Base-by-base conservation (phyloP, 2,113 vertebrate genomes). In the Epinephelus lanceolatus region DNA sequence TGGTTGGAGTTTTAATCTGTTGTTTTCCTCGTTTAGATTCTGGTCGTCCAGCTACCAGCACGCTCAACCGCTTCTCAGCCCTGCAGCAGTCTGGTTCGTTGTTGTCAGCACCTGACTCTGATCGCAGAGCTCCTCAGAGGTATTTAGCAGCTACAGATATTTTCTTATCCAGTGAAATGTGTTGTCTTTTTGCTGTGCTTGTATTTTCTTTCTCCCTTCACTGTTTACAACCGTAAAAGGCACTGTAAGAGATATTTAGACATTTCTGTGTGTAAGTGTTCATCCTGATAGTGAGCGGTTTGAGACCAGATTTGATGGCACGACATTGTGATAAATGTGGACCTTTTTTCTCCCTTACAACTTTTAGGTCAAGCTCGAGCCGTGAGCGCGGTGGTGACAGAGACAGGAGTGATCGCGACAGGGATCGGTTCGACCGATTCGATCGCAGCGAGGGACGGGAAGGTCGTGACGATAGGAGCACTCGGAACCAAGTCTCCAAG, bases 11-110 rank as follows among this genome's bases (percentile, higher is more conserved):
- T 13, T 57, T 78, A 63, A 87, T 71, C 6, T 27, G 3, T 27
- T 9, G 3, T 60, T 42, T 45, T 56, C 2, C 18, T n/a, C 4
- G 74, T 82, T 86, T 95, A 93, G 98, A 99, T 76, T 74, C 96
- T 76, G 96, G 95, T 80, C 96, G 98, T 81, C 95, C 97, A 6
- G 93, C 97, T 71, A 97, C 98, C 0, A 98, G 97, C 92, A 99
- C 97, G 11, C 94, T 99, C 89, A 99, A 99, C 92, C 97, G 97
- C 55, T 99, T 97, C 92, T 99, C 97, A 30, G 97, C 98, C n/a
- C 95, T 99, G 80, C 98, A 98, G 81, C 97, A 99, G 93, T 94
- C 97, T 0, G 94, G 81, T 0, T 91, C 94, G 0, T 86, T 78
- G 3, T 80, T 83, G 2, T 90, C 88, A 0, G 76, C 93, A 70